phyloP scores from a whole-genome alignment of 1,140 invertebrate species.

The Riptortus pedestris region DNA sequence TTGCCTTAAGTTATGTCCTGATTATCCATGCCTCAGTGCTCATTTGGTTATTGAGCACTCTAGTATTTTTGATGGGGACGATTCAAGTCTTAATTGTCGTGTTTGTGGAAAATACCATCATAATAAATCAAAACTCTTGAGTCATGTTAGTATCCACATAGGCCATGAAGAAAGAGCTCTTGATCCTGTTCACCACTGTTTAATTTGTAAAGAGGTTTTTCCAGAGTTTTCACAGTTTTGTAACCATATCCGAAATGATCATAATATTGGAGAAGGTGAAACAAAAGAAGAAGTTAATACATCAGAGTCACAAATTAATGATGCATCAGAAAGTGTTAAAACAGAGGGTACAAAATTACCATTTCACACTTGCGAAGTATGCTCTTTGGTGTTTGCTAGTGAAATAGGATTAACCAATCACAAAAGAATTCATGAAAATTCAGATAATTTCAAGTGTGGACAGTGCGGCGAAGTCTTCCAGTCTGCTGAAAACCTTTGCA shows the following conservation, averaged over 20 bases:
- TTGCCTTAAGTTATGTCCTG: slow-evolving; percentile 45
- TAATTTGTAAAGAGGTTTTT: slow-evolving; percentile 35
- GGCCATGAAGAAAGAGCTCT: slow-evolving; percentile 37
- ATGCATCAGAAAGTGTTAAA: not conserved
- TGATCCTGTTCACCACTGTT: slow-evolving; percentile 27
- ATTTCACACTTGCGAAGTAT: slow-evolving; percentile 25
- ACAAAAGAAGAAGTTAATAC: not conserved
- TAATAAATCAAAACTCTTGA: slow-evolving; percentile 45
- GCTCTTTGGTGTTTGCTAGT: slow-evolving; percentile 27
- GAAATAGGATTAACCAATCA: slow-evolving; percentile 27
- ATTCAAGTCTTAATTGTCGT: slow-evolving; percentile 49
- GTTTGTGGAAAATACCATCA: slow-evolving; percentile 51
- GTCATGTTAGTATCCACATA: slow-evolving; percentile 49
- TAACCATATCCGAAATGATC: slow-evolving; percentile 35
- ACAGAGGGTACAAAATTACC: slow-evolving; percentile 30
- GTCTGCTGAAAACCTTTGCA: slow-evolving; percentile 10
- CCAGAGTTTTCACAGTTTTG: slow-evolving; percentile 36
- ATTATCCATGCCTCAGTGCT: slow-evolving; percentile 42
- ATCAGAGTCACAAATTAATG: not conserved
- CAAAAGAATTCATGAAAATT: slow-evolving; percentile 23
- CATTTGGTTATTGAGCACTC: slow-evolving; percentile 45
- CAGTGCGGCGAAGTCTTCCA: slow-evolving; percentile 27
- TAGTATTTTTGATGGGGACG: slow-evolving; percentile 40
- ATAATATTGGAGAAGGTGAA: slow-evolving; percentile 33
- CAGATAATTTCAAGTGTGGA: slow-evolving; percentile 27